These are phyloP conservation scores for Recurvirostra avosetta DNA, from an alignment of 2,113 vertebrate species.

Conservation along the genomic window DNA sequence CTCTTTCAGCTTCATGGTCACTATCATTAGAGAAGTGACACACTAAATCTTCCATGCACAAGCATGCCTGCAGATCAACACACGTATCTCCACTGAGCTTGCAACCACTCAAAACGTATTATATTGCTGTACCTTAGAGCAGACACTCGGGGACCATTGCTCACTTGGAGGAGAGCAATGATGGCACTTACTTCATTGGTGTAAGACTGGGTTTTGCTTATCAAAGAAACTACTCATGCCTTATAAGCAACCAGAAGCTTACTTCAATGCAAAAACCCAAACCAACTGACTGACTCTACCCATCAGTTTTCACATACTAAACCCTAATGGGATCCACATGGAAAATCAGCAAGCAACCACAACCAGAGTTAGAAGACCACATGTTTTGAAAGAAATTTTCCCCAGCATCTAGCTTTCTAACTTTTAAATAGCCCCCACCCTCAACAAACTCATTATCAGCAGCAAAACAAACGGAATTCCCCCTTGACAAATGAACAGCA, in stretches of 20 bases:
- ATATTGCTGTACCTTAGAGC: neutral
- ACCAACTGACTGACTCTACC: fast-evolving
- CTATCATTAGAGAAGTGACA: neutral
- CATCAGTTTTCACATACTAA: neutral
- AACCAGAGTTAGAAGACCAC: neutral
- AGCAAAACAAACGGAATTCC: fast-evolving
- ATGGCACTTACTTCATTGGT: neutral
- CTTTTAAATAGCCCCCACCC: neutral
- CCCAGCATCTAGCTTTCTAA: neutral
- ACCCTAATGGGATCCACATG: neutral
- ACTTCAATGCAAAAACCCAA: neutral
- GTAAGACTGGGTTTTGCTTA: neutral
- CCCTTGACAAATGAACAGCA: neutral
- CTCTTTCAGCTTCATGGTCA: neutral
- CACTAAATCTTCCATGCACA: neutral
- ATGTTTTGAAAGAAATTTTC: neutral
- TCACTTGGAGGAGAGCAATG: neutral
- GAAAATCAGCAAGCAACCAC: neutral
- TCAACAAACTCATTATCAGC: neutral
- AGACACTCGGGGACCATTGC: neutral
- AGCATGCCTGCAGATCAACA: neutral
- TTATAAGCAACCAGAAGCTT: neutral
- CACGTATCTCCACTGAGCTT: neutral
- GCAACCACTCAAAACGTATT: neutral
- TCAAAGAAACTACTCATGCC: neutral